Conservation (phyloP, 2,888 invertebrate genomes). For the Cheilosia scutellata region DNA sequence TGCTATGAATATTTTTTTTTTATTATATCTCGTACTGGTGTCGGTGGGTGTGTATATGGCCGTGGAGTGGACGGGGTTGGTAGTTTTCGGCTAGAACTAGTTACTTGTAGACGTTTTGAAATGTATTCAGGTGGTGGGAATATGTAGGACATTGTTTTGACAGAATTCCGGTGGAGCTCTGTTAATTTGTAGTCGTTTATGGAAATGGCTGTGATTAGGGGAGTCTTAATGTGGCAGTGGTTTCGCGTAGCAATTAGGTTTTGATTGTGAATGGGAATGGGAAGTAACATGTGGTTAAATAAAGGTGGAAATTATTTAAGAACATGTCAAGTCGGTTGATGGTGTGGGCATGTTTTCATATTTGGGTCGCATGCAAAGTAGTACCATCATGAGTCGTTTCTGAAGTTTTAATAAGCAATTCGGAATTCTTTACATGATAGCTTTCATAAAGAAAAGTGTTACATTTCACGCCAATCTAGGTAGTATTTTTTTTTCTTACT, state of each 20-base stretch:
- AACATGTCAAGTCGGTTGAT: background rate
- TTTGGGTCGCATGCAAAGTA: background rate
- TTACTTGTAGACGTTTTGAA: background rate
- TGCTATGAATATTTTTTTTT: background rate
- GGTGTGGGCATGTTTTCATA: background rate
- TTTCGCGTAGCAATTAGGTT: slow-evolving; percentile 7
- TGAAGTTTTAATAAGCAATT: too few species aligned
- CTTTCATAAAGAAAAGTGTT: too few species aligned
- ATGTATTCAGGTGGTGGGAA: background rate
- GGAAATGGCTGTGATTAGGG: background rate
- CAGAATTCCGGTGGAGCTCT: background rate
- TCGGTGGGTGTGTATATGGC: background rate
- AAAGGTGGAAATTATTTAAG: background rate
- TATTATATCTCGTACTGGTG: background rate
- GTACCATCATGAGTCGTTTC: too few species aligned
- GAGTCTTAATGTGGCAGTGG: background rate
- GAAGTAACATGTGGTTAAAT: slow-evolving; percentile 1
- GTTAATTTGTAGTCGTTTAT: background rate
- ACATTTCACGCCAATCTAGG: too few species aligned
- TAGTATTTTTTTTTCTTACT: too few species aligned
- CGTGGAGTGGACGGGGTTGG: background rate
- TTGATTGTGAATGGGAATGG: background rate
- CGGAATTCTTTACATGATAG: too few species aligned
- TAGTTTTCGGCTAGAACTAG: background rate
- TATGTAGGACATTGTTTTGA: background rate